These are phyloP conservation scores for Coelinius sp. DNA, from an alignment of 2,888 invertebrate genomes.

Conservation along the genomic window DNA sequence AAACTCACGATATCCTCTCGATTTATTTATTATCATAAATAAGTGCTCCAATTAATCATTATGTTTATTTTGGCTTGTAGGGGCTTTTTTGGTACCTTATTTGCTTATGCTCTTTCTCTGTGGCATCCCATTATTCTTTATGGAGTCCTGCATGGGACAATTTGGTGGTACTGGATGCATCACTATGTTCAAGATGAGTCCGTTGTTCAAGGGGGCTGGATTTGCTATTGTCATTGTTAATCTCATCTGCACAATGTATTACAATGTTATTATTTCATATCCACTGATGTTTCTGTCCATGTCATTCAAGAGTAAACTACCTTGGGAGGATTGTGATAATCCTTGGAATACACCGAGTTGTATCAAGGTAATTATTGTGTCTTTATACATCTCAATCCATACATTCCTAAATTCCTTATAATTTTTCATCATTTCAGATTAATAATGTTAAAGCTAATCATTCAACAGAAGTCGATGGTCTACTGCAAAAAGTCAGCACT, in stretches of 20 bases:
- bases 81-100: slow-evolving; percentile 91
- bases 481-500: slow-evolving; percentile 72
- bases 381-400: background rate
- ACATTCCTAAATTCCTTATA: background rate
- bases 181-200: slow-evolving; percentile 84
- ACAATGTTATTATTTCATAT: slow-evolving; percentile 88
- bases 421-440: slow-evolving; percentile 53
- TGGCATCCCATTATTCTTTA: slow-evolving; percentile 89
- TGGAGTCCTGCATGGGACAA: slow-evolving; percentile 90
- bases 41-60: background rate
- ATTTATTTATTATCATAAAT: background rate
- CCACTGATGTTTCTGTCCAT: slow-evolving; percentile 85
- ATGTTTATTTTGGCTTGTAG: slow-evolving; percentile 71
- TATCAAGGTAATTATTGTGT: slow-evolving; percentile 72
- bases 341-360: slow-evolving; percentile 88
- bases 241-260: slow-evolving; percentile 85
- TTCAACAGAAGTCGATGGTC: slow-evolving; percentile 62
- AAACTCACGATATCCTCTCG: background rate
- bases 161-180: slow-evolving; percentile 87
- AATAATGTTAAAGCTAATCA: slow-evolving; percentile 62
- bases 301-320: slow-evolving; percentile 78
- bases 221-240: slow-evolving; percentile 87
- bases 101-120: slow-evolving; percentile 84
- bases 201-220: slow-evolving; percentile 91
- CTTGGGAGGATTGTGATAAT: slow-evolving; percentile 85